Base-by-base conservation (phyloP, 2,797 vertebrate genomes). In the Anomalospiza imberbis region DNA sequence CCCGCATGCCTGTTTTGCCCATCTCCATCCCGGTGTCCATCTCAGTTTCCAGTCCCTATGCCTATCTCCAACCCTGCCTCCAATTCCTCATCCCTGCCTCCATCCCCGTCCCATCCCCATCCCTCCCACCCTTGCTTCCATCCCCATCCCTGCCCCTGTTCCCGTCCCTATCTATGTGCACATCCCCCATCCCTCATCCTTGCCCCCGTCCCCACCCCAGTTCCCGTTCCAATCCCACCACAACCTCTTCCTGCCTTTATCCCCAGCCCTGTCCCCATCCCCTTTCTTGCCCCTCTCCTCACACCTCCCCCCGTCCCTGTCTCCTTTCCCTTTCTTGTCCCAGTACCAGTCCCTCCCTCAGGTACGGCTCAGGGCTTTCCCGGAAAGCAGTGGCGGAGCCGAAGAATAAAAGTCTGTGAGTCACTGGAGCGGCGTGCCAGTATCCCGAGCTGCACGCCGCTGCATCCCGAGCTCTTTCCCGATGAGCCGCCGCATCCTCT, bases 311-410 rank as follows among this genome's bases (percentile, higher is more conserved):
- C 38, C 38, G 38, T 32, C 17, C 28, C 26, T 8, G 2, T 34
- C 8, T 26, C 13, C 2, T 12, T 60, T 31, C 13, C 5, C 5
- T 6, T 36, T 2, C 20, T 12, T 22, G 3, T 40, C 5, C 2
- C 8, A 5, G 0, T 19, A 32, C 10, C 7, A 1, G 4, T 22
- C 8, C 4, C 25, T 25, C 12, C 34, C 3, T 6, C 21, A 4
- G 4, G 2, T 9, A 7, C 42, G 3, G 8, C 24, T 17, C 6
- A 4, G 3, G 6, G 5, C 3, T 61, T 93, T 82, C 51, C 66
- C 8, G 36, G 66, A 88, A 93, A 22, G 1, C 36, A 6, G 22
- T 0, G 8, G 4, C 2, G 4, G 6, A 6, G 3, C 8, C 2
- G 5, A 5, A 4, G 13, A 22, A 47, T 34, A 74, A 77, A 91